Base-by-base conservation (phyloP, 2,888 invertebrate species). In the Eilema sororculum region DNA sequence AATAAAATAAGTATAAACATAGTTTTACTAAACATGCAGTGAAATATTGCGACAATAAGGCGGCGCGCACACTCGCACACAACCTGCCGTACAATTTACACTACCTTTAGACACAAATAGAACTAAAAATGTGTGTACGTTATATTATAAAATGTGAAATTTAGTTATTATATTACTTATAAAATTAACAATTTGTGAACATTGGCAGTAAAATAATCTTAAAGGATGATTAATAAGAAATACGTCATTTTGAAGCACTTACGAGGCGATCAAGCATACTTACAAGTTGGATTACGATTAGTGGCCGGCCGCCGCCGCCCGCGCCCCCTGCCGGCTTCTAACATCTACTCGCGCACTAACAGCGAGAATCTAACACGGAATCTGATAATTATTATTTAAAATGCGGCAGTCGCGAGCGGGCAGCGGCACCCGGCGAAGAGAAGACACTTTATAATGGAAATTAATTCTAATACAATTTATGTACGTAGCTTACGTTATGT, bases 1-100 rank as follows among this genome's bases (percentile, higher is more conserved):
- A 95, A 94, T 93, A 94, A 95, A 93, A 94, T 94, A 82, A 76
- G 74, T 82, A 94, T 93, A 92, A 94, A 93, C 92, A 89, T 91
- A 94, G 89, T 89, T 91, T 91, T 91, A 91, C 78, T 77, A 79
- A 81, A 81, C 91, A 93, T 92, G 93, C 93, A 91, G 92, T 89
- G 91, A 87, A 85, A 83, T 83, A 81, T 80, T 83, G 87, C 85
- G 86, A 89, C 87, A 86, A 86, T 82, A 78, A 70, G 52, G 52
- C 58, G 13, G 28, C 62, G 68, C 57, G 67, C n/a, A 16, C 66
- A 80, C 65, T 52, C 41, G 63, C 30, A 10, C 67, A 79, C 82
- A 79, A 73, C 78, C 87, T 84, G 88, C 79, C 81, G 81, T 82
- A 78, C 84, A 85, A 89, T 89, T 89, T 90, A 91, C 90, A 91